These are phyloP conservation scores for Suncus etruscus DNA, from an alignment of 2,113 vertebrate species.

Conservation along the genomic window DNA sequence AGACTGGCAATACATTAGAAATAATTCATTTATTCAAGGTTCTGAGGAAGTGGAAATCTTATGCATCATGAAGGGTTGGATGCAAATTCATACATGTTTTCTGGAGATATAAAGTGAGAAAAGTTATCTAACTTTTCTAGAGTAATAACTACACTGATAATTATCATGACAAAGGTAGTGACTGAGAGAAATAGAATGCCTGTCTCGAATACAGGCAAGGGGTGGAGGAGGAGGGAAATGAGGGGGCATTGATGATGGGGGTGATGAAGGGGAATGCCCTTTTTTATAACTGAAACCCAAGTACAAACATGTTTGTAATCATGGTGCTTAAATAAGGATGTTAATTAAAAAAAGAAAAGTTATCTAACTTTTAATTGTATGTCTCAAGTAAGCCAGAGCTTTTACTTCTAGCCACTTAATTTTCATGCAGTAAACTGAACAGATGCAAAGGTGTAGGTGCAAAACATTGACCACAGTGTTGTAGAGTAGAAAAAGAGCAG, in stretches of 20 bases:
- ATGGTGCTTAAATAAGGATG: too few species aligned
- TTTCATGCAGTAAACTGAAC: background rate
- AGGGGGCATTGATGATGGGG: too few species aligned
- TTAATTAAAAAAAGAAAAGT: background rate
- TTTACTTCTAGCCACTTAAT: background rate
- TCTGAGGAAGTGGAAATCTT: background rate
- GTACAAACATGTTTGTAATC: too few species aligned
- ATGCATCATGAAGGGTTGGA: background rate
- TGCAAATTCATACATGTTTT: constrained; percentile 6
- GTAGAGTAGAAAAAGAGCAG: background rate
- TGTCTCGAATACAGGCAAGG: background rate
- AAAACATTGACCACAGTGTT: background rate
- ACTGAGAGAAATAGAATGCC: too few species aligned
- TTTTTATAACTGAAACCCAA: too few species aligned
- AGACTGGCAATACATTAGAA: background rate
- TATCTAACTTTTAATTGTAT: background rate
- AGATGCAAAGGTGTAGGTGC: background rate
- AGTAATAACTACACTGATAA: too few species aligned
- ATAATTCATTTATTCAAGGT: background rate
- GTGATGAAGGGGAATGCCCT: too few species aligned
- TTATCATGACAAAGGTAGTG: too few species aligned
- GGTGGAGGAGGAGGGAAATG: too few species aligned
- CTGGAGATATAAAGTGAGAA: background rate
- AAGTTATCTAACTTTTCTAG: constrained; percentile 9
- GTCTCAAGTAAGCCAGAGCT: background rate